Evolutionary conservation across 2,113 vertebrate species (phyloP).

Genomic region (Phaethon lepturus): DNA sequence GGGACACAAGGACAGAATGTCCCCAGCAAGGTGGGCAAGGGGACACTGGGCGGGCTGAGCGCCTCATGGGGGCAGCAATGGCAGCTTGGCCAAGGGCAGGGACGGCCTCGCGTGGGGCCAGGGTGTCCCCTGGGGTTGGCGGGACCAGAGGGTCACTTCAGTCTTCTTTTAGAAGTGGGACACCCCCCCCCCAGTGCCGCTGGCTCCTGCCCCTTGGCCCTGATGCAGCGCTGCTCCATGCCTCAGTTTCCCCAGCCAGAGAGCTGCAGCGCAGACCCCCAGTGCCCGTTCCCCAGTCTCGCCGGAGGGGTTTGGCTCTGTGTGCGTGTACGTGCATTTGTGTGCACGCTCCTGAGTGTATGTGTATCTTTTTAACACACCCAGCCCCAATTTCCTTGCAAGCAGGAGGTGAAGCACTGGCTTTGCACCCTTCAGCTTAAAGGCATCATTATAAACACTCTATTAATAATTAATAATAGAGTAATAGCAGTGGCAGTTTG

Average conservation of each 20-base stretch:
- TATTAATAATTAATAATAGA: conserved; percentile 22
- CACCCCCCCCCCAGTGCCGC: neutral
- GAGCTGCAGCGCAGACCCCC: neutral
- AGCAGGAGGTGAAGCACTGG: neutral
- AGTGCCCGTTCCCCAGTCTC: neutral
- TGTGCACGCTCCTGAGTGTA: accelerated
- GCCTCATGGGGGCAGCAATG: accelerated
- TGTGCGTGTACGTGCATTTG: accelerated
- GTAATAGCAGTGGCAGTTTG: neutral
- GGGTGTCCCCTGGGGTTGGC: neutral
- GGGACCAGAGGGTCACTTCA: too few species aligned
- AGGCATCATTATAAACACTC: neutral
- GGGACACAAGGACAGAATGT: neutral
- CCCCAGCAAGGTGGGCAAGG: neutral
- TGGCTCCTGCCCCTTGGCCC: neutral
- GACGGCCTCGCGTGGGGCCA: accelerated
- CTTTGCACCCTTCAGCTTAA: neutral
- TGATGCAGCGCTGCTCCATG: neutral
- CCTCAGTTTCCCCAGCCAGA: neutral
- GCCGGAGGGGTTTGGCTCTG: accelerated
- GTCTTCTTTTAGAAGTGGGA: neutral
- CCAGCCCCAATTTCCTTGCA: neutral
- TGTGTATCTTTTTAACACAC: neutral
- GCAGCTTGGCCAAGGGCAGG: neutral
- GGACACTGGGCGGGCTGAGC: accelerated